phyloP scores from a whole-genome alignment of 2,888 invertebrate genomes.

The Acleris literana region DNA sequence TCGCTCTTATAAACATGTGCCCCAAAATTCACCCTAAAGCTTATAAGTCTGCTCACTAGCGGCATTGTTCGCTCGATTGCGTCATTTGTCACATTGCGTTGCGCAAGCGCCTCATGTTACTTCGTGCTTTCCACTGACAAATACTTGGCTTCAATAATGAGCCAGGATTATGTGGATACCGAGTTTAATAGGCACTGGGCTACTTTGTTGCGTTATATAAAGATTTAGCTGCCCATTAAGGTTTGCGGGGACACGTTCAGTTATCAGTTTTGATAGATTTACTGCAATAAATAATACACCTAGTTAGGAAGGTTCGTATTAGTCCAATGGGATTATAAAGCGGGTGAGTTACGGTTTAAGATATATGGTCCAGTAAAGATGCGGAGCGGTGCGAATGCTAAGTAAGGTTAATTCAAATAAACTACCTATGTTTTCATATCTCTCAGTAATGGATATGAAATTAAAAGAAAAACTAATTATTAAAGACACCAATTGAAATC shows the following conservation, averaged over 20 bases:
- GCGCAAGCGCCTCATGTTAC: conserved; percentile 63
- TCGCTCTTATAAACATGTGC: conserved; percentile 11
- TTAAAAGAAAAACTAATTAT: too few relatives aligned
- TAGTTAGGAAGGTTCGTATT: conserved; percentile 35
- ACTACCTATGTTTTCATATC: too few relatives aligned
- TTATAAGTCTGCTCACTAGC: conserved; percentile 56
- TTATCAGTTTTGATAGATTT: conserved; percentile 37
- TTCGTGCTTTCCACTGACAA: conserved; percentile 62
- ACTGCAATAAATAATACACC: conserved; percentile 35
- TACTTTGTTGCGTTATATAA: conserved; percentile 40
- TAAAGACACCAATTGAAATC: too few relatives aligned
- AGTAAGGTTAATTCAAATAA: too few relatives aligned
- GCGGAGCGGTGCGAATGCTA: background rate
- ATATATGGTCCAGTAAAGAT: conserved; percentile 8
- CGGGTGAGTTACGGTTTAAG: conserved; percentile 1
- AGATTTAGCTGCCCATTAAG: conserved; percentile 24
- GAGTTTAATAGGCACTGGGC: conserved; percentile 49
- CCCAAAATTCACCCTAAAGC: conserved; percentile 47
- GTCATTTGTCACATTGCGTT: conserved; percentile 74
- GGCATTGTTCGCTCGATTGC: conserved; percentile 72
- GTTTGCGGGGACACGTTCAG: conserved; percentile 23
- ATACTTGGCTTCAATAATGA: conserved; percentile 63
- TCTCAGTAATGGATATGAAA: too few relatives aligned
- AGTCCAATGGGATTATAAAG: conserved; percentile 33
- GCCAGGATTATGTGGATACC: conserved; percentile 53